A percentile compares a stretch with the other conserved stretches of the same genome.
Evolutionary conservation across 2,797 vertebrate genomes (phyloP).

Genomic region (Phyllotis vaccarum): DNA sequence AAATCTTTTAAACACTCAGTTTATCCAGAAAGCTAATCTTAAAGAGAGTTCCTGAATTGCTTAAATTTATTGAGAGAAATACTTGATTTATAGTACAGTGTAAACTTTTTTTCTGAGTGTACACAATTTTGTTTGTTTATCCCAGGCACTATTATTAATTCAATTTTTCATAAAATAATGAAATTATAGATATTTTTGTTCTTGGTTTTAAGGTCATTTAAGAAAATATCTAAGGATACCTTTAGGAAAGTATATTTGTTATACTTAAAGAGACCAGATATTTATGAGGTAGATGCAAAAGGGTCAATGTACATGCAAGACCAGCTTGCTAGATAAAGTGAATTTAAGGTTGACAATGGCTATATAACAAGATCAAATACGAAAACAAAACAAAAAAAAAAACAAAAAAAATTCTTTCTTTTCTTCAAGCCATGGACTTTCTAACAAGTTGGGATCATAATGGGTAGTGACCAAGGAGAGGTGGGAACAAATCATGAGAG

Average conservation of each 20-base stretch:
- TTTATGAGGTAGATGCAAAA: background rate
- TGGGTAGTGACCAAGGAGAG: no score
- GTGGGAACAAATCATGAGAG: no score
- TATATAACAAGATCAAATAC: no score
- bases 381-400: no score
- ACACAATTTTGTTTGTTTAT: background rate
- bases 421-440: background rate
- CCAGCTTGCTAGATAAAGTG: background rate
- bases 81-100: background rate
- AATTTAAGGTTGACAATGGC: no score
- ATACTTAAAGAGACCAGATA: background rate
- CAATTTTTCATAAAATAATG: no score
- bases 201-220: background rate
- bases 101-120: background rate
- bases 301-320: background rate
- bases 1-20: background rate
- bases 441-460: no score
- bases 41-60: background rate
- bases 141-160: background rate
- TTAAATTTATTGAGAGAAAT: background rate
- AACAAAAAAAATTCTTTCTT: background rate
- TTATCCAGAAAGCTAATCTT: background rate
- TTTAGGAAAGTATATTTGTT: background rate
- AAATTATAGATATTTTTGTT: background rate
- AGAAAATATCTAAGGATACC: background rate